Percentiles rank a stretch among this genome's conserved stretches.
These are phyloP conservation scores for Halisarca cf. caerulea DNA, from an alignment of 37 sponge, comb jelly and placozoan genomes.

Conservation along the genomic window DNA sequence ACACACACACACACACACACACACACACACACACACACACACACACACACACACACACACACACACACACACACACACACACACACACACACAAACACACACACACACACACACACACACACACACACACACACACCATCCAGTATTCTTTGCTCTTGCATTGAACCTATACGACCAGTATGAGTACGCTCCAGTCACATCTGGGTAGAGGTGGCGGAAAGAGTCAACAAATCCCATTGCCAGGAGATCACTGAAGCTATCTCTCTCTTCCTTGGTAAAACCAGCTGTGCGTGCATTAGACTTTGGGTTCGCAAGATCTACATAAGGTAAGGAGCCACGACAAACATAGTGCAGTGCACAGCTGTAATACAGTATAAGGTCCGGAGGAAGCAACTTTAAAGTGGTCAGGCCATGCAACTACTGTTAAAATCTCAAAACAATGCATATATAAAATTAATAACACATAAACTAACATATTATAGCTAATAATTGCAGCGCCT, in stretches of 20 bases:
- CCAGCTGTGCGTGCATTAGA: constrained; percentile 83
- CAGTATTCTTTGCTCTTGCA: constrained; percentile 76
- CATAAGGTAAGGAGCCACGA: neutral
- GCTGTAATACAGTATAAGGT: neutral
- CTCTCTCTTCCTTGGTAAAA: constrained; percentile 90
- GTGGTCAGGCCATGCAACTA: too few relatives aligned
- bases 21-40: too few relatives aligned
- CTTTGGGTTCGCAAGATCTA: constrained; percentile 89
- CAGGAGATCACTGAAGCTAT: constrained; percentile 76
- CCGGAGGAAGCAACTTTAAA: too few relatives aligned
- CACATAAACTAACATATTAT: too few relatives aligned
- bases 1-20: too few relatives aligned
- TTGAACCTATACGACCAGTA: constrained; percentile 91
- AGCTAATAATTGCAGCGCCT: too few relatives aligned
- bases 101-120: too few relatives aligned
- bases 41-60: too few relatives aligned
- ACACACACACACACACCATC: constrained; percentile 67
- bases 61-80: too few relatives aligned
- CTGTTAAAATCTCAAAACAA: too few relatives aligned
- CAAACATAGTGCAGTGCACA: neutral
- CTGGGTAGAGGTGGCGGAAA: constrained; percentile 89
- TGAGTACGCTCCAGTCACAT: constrained; percentile 76
- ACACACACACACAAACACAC: too few relatives aligned
- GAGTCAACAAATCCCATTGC: constrained; percentile 83
- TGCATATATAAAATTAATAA: too few relatives aligned